These are phyloP conservation scores for Amazona finschi DNA, from an alignment of 2,797 vertebrate species.

Conservation along the genomic window DNA sequence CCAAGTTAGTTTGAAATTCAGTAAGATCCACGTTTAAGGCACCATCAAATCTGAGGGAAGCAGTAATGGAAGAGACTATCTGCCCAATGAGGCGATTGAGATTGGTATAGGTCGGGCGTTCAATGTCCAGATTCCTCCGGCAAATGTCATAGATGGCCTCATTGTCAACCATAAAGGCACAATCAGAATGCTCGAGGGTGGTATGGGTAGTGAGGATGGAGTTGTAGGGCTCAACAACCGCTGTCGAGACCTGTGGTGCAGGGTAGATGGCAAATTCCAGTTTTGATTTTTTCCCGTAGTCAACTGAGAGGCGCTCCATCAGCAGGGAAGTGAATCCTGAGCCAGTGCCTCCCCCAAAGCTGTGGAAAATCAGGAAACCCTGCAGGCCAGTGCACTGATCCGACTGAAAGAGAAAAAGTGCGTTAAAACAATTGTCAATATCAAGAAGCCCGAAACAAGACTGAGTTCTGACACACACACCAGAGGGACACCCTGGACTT, in stretches of 20 bases:
- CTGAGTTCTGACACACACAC: background rate
- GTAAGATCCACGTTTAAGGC: conserved; percentile 86
- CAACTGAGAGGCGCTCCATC: conserved; percentile 85
- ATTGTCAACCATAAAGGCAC: conserved; percentile 88
- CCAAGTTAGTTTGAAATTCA: conserved; percentile 88
- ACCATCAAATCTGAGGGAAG: conserved; percentile 84
- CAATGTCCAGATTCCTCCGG: conserved; percentile 83
- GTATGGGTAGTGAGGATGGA: conserved; percentile 88
- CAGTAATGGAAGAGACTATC: conserved; percentile 86
- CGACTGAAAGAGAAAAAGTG: conserved; percentile 66
- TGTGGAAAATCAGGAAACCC: conserved; percentile 88
- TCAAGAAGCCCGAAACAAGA: background rate
- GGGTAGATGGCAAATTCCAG: conserved; percentile 87
- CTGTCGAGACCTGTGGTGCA: conserved; percentile 84
- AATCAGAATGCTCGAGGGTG: conserved; percentile 87
- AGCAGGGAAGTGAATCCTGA: conserved; percentile 87
- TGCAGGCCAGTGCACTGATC: conserved; percentile 87
- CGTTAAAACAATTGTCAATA: background rate
- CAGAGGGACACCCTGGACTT: background rate
- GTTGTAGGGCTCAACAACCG: conserved; percentile 88
- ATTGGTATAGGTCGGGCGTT: conserved; percentile 83
- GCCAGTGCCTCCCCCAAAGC: conserved; percentile 86
- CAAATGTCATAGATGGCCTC: conserved; percentile 90
- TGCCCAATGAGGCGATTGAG: conserved; percentile 86
- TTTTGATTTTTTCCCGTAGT: conserved; percentile 88